A percentile compares a stretch with the other conserved stretches of the same genome.
Conservation (phyloP, 2,888 invertebrate species). For the Masnerella sp. region DNA sequence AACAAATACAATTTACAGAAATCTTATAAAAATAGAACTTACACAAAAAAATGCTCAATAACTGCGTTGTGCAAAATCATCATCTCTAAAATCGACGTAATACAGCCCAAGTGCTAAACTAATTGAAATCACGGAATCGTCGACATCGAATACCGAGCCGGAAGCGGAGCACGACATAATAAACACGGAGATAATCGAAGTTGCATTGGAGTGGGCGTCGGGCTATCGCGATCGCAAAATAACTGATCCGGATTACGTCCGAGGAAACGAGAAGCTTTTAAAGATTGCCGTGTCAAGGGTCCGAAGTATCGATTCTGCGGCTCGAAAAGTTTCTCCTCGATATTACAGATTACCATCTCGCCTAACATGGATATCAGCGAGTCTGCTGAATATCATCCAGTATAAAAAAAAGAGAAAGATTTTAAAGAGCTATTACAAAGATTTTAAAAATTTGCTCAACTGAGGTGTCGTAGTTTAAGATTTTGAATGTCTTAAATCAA, state of each 20-base stretch:
- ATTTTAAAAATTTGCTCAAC: too few relatives aligned
- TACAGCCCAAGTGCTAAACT: too few relatives aligned
- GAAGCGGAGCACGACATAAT: constrained; percentile 7
- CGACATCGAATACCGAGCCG: not conserved
- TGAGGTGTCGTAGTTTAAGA: too few relatives aligned
- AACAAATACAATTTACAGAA: too few relatives aligned
- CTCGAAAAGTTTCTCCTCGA: constrained; percentile 29
- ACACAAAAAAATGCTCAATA: too few relatives aligned
- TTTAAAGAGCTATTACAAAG: constrained; percentile 51
- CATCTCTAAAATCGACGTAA: not conserved
- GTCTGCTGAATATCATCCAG: constrained; percentile 45
- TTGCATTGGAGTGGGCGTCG: constrained; percentile 14
- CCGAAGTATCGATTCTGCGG: constrained; percentile 35
- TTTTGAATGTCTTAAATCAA: too few relatives aligned
- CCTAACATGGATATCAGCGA: constrained; percentile 47
- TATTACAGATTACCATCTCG: constrained; percentile 56
- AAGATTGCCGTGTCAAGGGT: constrained; percentile 53
- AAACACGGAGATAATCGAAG: constrained; percentile 25
- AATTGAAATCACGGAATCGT: not conserved
- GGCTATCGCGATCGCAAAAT: constrained; percentile 30
- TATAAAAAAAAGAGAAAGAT: constrained; percentile 29
- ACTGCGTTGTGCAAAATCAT: too few relatives aligned
- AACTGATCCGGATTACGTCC: constrained; percentile 39
- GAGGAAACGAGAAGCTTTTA: constrained; percentile 42
- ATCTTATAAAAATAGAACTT: too few relatives aligned